Evolutionary conservation across 2,888 invertebrate genomes (phyloP), one percentile per base, ranked within the genome.

Genomic region (Syrista parreyssii): DNA sequence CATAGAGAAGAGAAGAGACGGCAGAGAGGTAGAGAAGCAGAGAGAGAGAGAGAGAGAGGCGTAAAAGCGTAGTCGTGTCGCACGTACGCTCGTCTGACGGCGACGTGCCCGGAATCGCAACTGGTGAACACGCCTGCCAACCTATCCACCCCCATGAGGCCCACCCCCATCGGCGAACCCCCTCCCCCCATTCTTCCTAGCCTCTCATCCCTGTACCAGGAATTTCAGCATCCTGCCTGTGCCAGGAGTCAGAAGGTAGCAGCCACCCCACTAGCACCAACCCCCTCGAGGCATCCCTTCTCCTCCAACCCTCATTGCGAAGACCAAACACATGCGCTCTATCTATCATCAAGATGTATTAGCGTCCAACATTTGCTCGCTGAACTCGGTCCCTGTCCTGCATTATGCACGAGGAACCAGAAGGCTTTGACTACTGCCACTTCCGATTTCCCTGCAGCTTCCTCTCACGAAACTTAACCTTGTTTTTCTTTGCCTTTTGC

Each of bases 21-120:
- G 75, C 72, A 75, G 75, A 75, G 74, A 79, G 73, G 75, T 79
- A 81, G 83, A 82, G 82, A 80, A 81, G 79, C 82, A 76, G 79
- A 79, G 79, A 82, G 78, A 80, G 83, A 82, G 85, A 84, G 79
- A 84, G 86, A 87, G 86, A 86, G 86, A 83, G 86, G 88, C 88
- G 91, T 91, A 91, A 91, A 91, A 91, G 91, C 91, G 91, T 91
- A 91, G 90, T 91, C 91, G 88, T 91, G 91, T 91, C 88, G 90
- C 91, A 91, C 91, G 91, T 91, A 91, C 91, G 90, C 90, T 90
- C 91, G 91, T 91, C 91, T 90, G 89, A 90, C 89, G 89, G 88
- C 87, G 88, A 91, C 91, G 91, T 91, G 91, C 90, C 84, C 82
- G 81, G 91, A 86, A 90, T 91, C 79, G 84, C 84, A 89, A 89